phyloP scores from a whole-genome alignment of 1,140 invertebrate species.

The Apocrypta bakeri region DNA sequence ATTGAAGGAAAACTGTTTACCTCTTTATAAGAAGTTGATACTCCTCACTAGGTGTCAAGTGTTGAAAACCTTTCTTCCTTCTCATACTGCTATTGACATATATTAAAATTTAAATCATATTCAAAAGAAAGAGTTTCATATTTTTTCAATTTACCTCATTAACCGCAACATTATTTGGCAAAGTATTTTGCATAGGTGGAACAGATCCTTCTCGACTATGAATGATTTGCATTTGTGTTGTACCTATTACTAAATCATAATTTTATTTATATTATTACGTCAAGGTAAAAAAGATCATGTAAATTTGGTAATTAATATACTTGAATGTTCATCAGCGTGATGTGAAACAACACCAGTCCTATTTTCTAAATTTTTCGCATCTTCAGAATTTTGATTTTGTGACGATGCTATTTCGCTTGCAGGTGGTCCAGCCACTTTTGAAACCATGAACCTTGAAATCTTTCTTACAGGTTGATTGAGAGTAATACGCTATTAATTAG shows the following conservation, averaged over 20 bases:
- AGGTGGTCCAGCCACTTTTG: constrained; percentile 72
- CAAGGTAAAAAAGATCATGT: constrained; percentile 4
- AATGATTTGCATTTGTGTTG: constrained; percentile 58
- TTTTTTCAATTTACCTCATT: constrained; percentile 61
- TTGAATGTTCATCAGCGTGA: constrained; percentile 61
- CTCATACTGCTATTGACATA: constrained; percentile 57
- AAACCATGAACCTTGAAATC: constrained; percentile 75
- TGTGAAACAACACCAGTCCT: constrained; percentile 49
- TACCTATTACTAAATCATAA: constrained; percentile 23
- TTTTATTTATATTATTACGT: background rate
- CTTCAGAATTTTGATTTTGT: constrained; percentile 44
- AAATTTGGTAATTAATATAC: constrained; percentile 49
- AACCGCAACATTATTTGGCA: constrained; percentile 49
- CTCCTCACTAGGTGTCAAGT: constrained; percentile 71
- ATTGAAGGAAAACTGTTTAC: constrained; percentile 55
- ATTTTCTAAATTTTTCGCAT: constrained; percentile 31
- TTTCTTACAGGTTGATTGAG: constrained; percentile 67
- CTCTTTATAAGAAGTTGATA: constrained; percentile 72
- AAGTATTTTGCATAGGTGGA: constrained; percentile 61
- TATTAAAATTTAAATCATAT: constrained; percentile 30
- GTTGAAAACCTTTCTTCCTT: constrained; percentile 67
- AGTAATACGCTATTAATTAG: constrained; percentile 19
- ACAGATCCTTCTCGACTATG: constrained; percentile 70
- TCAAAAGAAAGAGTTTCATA: background rate
- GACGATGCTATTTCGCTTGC: constrained; percentile 50